Conservation (phyloP, 2,113 vertebrate species). For the Callionymus lyra region DNA sequence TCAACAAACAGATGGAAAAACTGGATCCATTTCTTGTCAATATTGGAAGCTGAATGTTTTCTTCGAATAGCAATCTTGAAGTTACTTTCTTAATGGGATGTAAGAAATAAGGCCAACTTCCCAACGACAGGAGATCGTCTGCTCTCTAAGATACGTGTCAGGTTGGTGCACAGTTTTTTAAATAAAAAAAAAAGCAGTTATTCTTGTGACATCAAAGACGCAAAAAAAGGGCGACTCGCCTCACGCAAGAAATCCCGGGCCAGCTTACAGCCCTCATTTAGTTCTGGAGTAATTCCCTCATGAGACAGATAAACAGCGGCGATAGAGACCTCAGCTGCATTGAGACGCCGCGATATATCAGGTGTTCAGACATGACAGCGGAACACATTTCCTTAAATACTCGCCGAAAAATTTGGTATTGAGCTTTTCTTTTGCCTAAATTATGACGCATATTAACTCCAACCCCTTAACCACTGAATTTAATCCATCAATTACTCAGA, state of each 20-base stretch:
- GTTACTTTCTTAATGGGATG: too few relatives aligned
- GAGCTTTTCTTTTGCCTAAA: constrained; percentile 57
- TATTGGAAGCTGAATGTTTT: too few relatives aligned
- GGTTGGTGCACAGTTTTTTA: constrained; percentile 37
- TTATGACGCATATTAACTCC: constrained; percentile 62
- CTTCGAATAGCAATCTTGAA: too few relatives aligned
- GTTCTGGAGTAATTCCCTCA: constrained; percentile 34
- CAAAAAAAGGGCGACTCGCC: constrained; percentile 1
- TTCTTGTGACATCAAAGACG: constrained; percentile 46
- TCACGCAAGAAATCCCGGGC: constrained; percentile 15
- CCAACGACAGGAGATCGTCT: too few relatives aligned
- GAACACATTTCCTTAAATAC: constrained; percentile 57
- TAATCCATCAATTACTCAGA: constrained; percentile 75
- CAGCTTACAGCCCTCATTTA: constrained; percentile 36
- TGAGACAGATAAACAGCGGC: constrained; percentile 45
- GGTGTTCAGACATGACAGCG: constrained; percentile 37
- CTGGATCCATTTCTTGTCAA: too few relatives aligned
- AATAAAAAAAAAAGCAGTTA: constrained; percentile 49
- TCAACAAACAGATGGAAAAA: too few relatives aligned
- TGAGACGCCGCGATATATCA: constrained; percentile 33
- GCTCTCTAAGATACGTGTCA: constrained; percentile 22
- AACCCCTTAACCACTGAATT: constrained; percentile 66
- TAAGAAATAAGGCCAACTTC: too few relatives aligned
- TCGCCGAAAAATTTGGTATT: constrained; percentile 40
- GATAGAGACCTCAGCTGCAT: constrained; percentile 34